A percentile compares a stretch with the other conserved stretches of the same genome.
Conservation (phyloP, 2,113 vertebrate genomes). For the Apistogramma diplotaenia region DNA sequence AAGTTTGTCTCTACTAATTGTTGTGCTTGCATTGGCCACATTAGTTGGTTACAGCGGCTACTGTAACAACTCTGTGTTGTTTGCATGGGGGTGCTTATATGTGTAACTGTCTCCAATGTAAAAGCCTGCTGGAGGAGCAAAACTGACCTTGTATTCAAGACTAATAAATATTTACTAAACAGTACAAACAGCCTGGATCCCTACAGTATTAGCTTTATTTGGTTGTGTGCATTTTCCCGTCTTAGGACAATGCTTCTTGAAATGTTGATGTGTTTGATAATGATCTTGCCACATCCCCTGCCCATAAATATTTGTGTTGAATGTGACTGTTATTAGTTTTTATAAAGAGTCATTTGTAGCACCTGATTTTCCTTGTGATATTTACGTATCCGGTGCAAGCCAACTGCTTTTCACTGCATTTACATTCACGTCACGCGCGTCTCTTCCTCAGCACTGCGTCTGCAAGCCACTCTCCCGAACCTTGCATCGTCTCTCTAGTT, state of each 20-base stretch:
- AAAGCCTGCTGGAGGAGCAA: constrained; percentile 4
- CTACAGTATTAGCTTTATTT: constrained; percentile 13
- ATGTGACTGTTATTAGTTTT: constrained; percentile 28
- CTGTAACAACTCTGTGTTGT: constrained; percentile 11
- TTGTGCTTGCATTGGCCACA: constrained; percentile 50
- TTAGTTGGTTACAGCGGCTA: constrained; percentile 7
- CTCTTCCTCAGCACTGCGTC: not conserved
- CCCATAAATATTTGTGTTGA: constrained; percentile 21
- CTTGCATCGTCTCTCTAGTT: not conserved
- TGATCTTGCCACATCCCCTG: constrained; percentile 13
- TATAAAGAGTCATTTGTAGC: constrained; percentile 53
- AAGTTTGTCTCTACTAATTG: not conserved
- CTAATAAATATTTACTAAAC: constrained; percentile 38
- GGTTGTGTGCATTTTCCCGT: constrained; percentile 10
- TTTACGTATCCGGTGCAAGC: constrained; percentile 31
- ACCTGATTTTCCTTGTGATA: constrained; percentile 37
- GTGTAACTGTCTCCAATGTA: constrained; percentile 10
- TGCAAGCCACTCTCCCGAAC: not conserved
- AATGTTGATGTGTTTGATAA: constrained; percentile 35
- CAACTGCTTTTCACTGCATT: constrained; percentile 5
- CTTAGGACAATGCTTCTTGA: constrained; percentile 29
- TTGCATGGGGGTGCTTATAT: not conserved
- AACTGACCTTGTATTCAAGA: constrained; percentile 38
- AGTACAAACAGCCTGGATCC: constrained; percentile 48
- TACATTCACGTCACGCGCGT: not conserved